phyloP scores from a whole-genome alignment of 2,888 invertebrate genomes.

The Lypha dubia region DNA sequence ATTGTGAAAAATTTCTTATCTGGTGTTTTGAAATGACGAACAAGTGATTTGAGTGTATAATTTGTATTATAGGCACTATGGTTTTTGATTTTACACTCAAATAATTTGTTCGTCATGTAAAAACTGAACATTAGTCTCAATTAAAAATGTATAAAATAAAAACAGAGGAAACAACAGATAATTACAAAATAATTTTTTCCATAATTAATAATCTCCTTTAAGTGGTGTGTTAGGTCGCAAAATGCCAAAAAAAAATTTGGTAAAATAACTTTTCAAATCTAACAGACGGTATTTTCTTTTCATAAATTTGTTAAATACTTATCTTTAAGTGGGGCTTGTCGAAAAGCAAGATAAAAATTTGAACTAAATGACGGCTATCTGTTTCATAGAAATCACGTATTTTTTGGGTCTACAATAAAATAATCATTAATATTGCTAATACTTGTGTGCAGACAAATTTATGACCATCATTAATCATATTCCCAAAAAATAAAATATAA shows the following conservation, averaged over 20 bases:
- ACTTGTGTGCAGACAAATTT: conserved; percentile 32
- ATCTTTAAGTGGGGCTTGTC: conserved; percentile 41
- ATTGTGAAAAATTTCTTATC: too few relatives aligned
- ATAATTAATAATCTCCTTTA: conserved; percentile 58
- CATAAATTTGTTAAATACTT: conserved; percentile 13
- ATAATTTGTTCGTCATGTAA: too few relatives aligned
- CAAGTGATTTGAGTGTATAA: too few relatives aligned
- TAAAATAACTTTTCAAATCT: conserved; percentile 43
- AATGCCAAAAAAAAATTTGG: conserved; percentile 12
- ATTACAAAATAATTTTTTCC: conserved; percentile 49
- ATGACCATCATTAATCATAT: conserved; percentile 56
- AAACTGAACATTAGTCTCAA: conserved; percentile 56
- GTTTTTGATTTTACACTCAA: too few relatives aligned
- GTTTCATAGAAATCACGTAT: conserved; percentile 41
- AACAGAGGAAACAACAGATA: conserved; percentile 18
- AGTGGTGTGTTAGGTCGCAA: conserved; percentile 46
- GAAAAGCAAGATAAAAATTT: background rate
- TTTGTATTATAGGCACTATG: too few relatives aligned
- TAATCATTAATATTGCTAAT: conserved; percentile 28
- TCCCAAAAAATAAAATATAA: too few relatives aligned
- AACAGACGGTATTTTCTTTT: conserved; percentile 13
- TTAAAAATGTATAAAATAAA: conserved; percentile 1
- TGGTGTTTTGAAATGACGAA: too few relatives aligned
- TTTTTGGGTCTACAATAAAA: conserved; percentile 4
- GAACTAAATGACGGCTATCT: conserved; percentile 21